Conservation (phyloP, 2,113 vertebrate genomes). For the Bucco capensis region DNA sequence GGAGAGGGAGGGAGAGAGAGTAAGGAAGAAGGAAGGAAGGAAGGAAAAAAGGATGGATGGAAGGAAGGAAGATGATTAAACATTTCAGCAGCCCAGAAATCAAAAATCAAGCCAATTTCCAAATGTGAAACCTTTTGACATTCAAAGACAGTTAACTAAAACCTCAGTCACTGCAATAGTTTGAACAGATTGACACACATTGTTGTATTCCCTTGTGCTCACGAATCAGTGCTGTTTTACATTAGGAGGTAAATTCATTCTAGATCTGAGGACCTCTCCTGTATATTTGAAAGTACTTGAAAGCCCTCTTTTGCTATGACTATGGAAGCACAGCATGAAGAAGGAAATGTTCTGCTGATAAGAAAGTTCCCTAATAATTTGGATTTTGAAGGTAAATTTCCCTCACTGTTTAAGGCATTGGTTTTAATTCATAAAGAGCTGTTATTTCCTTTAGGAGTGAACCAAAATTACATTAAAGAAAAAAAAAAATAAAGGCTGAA, state of each 20-base stretch:
- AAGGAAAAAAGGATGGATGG: too few species aligned
- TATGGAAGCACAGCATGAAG: background rate
- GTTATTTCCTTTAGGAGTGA: background rate
- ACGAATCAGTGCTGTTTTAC: background rate
- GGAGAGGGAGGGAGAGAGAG: fast-evolving
- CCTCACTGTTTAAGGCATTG: background rate
- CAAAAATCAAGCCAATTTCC: background rate
- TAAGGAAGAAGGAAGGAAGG: background rate
- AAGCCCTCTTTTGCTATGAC: background rate
- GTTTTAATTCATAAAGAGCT: background rate
- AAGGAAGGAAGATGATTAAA: background rate
- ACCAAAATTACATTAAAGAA: background rate
- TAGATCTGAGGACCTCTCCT: background rate
- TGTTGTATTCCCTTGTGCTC: background rate
- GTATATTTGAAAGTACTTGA: background rate
- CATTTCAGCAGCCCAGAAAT: background rate
- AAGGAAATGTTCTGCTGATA: background rate
- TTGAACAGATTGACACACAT: background rate
- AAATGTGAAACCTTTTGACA: background rate
- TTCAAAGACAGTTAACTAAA: background rate
- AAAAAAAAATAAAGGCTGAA: background rate
- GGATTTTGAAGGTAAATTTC: background rate
- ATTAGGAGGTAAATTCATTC: background rate
- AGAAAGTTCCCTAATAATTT: background rate
- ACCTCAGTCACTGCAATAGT: background rate